Evolutionary conservation across 2,888 invertebrate genomes (phyloP).

Genomic region (Glaucopsyche alexis): DNA sequence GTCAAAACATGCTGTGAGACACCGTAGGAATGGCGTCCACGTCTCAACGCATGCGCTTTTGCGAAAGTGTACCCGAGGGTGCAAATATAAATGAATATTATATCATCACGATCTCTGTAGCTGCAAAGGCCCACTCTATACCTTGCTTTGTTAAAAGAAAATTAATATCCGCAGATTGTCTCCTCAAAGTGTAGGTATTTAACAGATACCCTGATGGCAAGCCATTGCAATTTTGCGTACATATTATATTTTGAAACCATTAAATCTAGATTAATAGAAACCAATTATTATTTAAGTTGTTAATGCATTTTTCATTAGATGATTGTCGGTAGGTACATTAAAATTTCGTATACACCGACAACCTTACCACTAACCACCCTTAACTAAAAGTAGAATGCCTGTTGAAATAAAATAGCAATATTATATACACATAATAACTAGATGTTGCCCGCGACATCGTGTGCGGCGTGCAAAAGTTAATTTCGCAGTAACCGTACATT

Average conservation of each 20-base stretch:
- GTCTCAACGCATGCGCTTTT: constrained; percentile 69
- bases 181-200: too few relatives aligned
- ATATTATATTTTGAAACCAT: background rate
- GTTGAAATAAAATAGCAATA: constrained; percentile 5
- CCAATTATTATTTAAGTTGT: background rate
- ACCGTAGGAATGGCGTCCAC: constrained; percentile 72
- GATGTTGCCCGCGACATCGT: too few relatives aligned
- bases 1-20: constrained; percentile 72
- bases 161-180: too few relatives aligned
- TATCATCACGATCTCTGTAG: background rate
- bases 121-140: background rate
- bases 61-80: constrained; percentile 40
- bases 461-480: too few relatives aligned
- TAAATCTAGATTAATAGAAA: background rate
- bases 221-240: background rate
- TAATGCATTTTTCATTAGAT: background rate
- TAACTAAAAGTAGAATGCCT: background rate
- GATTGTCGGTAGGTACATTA: background rate
- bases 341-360: background rate
- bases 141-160: background rate
- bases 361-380: background rate
- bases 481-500: too few relatives aligned
- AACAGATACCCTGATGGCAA: background rate
- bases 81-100: constrained; percentile 34
- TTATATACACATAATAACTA: too few relatives aligned